A percentile compares a stretch with the other conserved stretches of the same genome.
These are phyloP conservation scores for Idris sp. DNA, from an alignment of 1,140 invertebrate species.

Conservation along the genomic window DNA sequence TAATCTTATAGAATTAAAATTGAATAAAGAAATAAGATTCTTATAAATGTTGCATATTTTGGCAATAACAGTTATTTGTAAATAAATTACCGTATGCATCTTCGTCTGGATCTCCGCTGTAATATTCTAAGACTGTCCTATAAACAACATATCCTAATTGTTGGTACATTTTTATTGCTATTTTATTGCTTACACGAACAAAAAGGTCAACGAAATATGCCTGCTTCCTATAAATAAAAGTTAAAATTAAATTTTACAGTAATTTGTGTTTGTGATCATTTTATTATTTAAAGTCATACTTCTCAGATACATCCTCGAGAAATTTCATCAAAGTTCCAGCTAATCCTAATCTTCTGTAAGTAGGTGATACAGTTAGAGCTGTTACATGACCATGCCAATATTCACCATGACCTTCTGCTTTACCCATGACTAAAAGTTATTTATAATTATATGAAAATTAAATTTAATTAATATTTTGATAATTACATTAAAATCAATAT, in stretches of 20 bases:
- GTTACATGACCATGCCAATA: slow-evolving; percentile 99
- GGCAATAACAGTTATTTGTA: no score
- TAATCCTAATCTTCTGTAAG: slow-evolving; percentile 93
- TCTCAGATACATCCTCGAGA: slow-evolving; percentile 97
- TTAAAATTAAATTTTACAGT: no score
- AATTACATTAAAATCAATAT: no score
- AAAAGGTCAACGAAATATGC: slow-evolving; percentile 99
- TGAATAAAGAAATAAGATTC: no score
- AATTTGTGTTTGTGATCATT: neutral
- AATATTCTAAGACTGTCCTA: slow-evolving; percentile 97
- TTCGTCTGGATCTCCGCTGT: slow-evolving; percentile 97
- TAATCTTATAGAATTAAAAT: no score
- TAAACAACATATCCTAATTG: slow-evolving; percentile 98
- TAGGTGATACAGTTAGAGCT: slow-evolving; percentile 96
- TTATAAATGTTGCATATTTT: no score
- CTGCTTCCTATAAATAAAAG: slow-evolving; percentile 85
- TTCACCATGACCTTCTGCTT: slow-evolving; percentile 95
- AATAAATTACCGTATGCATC: slow-evolving; percentile 93
- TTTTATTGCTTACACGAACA: slow-evolving; percentile 97
- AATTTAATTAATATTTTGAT: no score
- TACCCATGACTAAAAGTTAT: slow-evolving; percentile 97
- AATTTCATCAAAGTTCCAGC: slow-evolving; percentile 97
- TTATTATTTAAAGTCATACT: slow-evolving; percentile 81
- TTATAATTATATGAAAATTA: no score
- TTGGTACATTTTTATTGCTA: slow-evolving; percentile 98